phyloP scores from a whole-genome alignment of 2,113 vertebrate species.

The Trinectes maculatus region DNA sequence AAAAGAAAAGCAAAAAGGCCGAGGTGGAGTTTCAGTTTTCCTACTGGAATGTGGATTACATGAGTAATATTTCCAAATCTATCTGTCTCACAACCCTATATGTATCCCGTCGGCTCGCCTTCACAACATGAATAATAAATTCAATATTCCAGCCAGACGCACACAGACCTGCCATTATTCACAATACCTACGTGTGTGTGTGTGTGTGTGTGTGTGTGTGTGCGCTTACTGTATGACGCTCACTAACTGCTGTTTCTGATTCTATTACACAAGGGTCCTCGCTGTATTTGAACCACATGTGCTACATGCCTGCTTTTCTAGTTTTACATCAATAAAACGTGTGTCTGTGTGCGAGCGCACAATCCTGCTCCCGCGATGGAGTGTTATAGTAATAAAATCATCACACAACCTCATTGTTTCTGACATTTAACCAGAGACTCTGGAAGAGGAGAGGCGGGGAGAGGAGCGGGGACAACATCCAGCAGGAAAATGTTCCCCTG shows the following conservation, averaged over 20 bases:
- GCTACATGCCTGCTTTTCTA: slow-evolving; percentile 60
- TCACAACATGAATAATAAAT: slow-evolving; percentile 64
- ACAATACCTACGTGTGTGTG: slow-evolving; percentile 36
- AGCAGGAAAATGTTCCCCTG: slow-evolving; percentile 40
- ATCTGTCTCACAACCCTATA: slow-evolving; percentile 50
- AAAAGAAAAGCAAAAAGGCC: slow-evolving; percentile 27
- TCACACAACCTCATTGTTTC: slow-evolving; percentile 69
- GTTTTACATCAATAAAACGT: slow-evolving; percentile 62
- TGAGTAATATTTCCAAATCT: slow-evolving; percentile 69
- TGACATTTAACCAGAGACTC: slow-evolving; percentile 62
- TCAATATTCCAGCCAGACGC: slow-evolving; percentile 45
- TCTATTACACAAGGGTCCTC: slow-evolving; percentile 47
- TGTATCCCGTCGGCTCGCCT: slow-evolving; percentile 52
- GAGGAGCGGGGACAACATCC: slow-evolving; percentile 36
- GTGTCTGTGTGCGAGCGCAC: slow-evolving; percentile 36
- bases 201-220: slow-evolving; percentile 10
- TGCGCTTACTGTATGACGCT: not conserved
- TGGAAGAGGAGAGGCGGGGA: not conserved
- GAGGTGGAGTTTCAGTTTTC: slow-evolving; percentile 37
- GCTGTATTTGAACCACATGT: slow-evolving; percentile 72
- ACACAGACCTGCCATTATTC: slow-evolving; percentile 55
- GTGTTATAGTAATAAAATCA: slow-evolving; percentile 71
- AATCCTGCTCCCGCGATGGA: slow-evolving; percentile 42
- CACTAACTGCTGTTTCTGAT: slow-evolving; percentile 60
- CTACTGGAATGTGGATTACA: slow-evolving; percentile 54